A percentile compares a stretch with the other conserved stretches of the same genome.
Evolutionary conservation across 2,113 vertebrate genomes (phyloP).

Genomic region (Amblyopsis rosae): DNA sequence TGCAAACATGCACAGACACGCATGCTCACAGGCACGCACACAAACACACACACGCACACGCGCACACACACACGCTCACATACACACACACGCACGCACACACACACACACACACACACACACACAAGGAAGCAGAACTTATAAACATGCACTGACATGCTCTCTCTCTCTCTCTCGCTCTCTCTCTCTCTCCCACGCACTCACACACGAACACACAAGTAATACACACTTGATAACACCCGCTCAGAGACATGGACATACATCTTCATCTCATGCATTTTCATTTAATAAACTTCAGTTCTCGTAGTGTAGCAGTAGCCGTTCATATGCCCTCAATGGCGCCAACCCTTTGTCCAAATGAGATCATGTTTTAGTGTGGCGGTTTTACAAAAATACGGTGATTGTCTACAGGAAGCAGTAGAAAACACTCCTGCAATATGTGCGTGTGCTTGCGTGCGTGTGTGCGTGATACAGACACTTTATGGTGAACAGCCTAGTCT

Average conservation of each 20-base stretch:
- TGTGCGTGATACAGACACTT: not conserved
- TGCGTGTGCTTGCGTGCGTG: not conserved
- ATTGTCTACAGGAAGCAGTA: too few relatives aligned
- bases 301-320: not conserved
- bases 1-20: not conserved
- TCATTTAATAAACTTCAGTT: not conserved
- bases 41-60: not conserved
- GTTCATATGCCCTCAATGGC: too few relatives aligned
- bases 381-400: too few relatives aligned
- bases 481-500: not conserved
- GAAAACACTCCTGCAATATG: not conserved
- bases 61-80: not conserved
- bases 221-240: not conserved
- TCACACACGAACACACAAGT: not conserved
- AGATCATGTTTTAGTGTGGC: too few relatives aligned
- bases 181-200: not conserved
- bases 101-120: constrained; percentile 1
- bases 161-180: constrained; percentile 19
- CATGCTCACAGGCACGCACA: not conserved
- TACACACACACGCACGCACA: not conserved
- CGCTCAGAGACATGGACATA: not conserved
- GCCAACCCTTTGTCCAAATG: too few relatives aligned
- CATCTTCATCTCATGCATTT: not conserved
- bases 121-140: not conserved
- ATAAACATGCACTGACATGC: constrained; percentile 3